These are phyloP conservation scores for Plectrocnemia conspersa DNA, from an alignment of 1,140 invertebrate species.

Conservation along the genomic window DNA sequence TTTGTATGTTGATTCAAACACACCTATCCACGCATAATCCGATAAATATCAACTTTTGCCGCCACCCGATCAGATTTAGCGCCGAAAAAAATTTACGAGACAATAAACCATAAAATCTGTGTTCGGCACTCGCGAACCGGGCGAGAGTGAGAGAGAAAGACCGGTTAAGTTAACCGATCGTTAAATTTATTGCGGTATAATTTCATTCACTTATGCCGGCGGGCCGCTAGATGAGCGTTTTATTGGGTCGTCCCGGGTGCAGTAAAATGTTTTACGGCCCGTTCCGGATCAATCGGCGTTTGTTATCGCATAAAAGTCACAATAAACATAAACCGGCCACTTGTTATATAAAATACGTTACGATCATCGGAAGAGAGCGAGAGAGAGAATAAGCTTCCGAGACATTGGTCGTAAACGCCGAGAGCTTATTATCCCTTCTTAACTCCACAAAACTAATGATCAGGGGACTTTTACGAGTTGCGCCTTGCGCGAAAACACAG, in stretches of 20 bases:
- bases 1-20: too few relatives aligned
- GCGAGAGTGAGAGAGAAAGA: too few relatives aligned
- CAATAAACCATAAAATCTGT: conserved; percentile 21
- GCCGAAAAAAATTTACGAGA: too few relatives aligned
- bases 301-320: conserved; percentile 11
- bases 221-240: neutral
- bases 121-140: conserved; percentile 6
- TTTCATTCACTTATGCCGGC: conserved; percentile 8
- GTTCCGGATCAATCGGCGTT: neutral
- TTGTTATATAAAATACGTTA: too few relatives aligned
- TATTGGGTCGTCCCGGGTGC: conserved; percentile 1
- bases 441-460: conserved; percentile 17
- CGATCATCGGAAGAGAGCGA: neutral
- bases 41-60: too few relatives aligned
- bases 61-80: too few relatives aligned
- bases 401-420: conserved; percentile 13
- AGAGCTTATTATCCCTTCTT: conserved; percentile 7
- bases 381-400: conserved; percentile 2
- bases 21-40: too few relatives aligned
- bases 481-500: too few relatives aligned
- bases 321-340: conserved; percentile 21
- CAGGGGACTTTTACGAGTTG: conserved; percentile 2
- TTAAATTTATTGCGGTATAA: conserved; percentile 23
- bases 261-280: neutral
- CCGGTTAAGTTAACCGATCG: conserved; percentile 15